A percentile compares a stretch with the other conserved stretches of the same genome.
Conservation (phyloP, 2,888 invertebrate genomes). For the Rhimphoctona megacephalus region DNA sequence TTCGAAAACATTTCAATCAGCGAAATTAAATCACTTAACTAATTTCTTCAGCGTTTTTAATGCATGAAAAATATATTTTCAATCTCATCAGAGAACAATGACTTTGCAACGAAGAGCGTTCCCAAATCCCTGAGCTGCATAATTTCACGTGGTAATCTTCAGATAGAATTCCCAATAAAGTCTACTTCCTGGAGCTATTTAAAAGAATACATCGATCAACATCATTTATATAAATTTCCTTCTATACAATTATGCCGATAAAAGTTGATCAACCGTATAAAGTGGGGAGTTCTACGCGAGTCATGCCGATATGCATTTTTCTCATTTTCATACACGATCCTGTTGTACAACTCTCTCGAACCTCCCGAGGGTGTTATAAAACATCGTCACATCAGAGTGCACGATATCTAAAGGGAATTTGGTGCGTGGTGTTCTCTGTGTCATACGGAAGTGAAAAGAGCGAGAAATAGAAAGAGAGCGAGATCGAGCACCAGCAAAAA, state of each 20-base stretch:
- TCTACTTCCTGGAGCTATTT: too few relatives aligned
- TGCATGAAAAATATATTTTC: background rate
- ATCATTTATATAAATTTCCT: too few relatives aligned
- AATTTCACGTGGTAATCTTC: too few relatives aligned
- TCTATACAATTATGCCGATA: too few relatives aligned
- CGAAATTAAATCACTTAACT: background rate
- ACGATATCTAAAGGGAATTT: slow-evolving; percentile 38
- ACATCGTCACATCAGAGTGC: slow-evolving; percentile 54
- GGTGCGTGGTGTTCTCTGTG: slow-evolving; percentile 6
- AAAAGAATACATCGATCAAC: too few relatives aligned
- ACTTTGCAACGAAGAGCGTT: too few relatives aligned
- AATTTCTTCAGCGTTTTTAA: background rate
- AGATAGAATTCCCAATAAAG: too few relatives aligned
- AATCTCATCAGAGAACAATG: too few relatives aligned
- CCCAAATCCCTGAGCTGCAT: too few relatives aligned
- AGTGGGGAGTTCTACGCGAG: background rate
- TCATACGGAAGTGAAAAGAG: slow-evolving; percentile 6
- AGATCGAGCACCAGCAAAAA: background rate
- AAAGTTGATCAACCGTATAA: background rate
- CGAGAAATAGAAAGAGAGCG: background rate
- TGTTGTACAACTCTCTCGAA: slow-evolving; percentile 12
- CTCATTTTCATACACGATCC: background rate
- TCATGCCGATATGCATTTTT: background rate
- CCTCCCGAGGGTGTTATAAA: slow-evolving; percentile 52
- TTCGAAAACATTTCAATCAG: background rate